Evolutionary conservation across 2,888 invertebrate genomes (phyloP).

Genomic region (Erynnis tages): DNA sequence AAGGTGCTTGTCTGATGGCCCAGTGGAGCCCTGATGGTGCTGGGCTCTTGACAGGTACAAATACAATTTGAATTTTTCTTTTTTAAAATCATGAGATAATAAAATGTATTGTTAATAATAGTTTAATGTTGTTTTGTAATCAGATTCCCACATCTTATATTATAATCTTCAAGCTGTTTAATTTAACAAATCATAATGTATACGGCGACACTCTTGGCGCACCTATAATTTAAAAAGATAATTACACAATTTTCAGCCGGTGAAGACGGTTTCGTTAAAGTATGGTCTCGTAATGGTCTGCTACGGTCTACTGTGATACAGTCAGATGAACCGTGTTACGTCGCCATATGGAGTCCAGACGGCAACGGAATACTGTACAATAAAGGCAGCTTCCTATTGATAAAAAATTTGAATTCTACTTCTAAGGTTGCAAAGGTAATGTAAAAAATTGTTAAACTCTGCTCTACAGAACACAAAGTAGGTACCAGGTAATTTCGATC

Average conservation of each 20-base stretch:
- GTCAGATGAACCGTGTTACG: constrained; percentile 90
- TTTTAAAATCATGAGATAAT: not conserved
- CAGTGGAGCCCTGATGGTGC: constrained; percentile 98
- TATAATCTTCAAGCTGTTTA: too few species aligned
- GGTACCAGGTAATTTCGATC: too few species aligned
- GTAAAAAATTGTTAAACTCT: too few species aligned
- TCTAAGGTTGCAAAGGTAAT: constrained; percentile 86
- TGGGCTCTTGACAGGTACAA: constrained; percentile 91
- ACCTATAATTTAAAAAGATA: too few species aligned
- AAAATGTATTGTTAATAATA: too few species aligned
- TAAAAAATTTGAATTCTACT: constrained; percentile 88
- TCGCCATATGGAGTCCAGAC: constrained; percentile 91
- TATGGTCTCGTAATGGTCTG: constrained; percentile 98
- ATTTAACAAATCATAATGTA: too few species aligned
- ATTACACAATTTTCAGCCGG: too few species aligned
- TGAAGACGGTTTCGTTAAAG: constrained; percentile 97
- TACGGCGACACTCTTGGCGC: too few species aligned
- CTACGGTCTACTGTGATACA: constrained; percentile 93
- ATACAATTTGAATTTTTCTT: not conserved
- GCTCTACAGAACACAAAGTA: too few species aligned
- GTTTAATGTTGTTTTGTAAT: too few species aligned
- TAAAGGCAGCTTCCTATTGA: constrained; percentile 84
- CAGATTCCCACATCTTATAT: too few species aligned
- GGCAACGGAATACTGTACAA: constrained; percentile 86
- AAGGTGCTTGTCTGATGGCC: constrained; percentile 92